A percentile compares a stretch with the other conserved stretches of the same genome.
These are phyloP conservation scores for Tangara arthus DNA, from an alignment of 2,797 vertebrate genomes.

Conservation along the genomic window DNA sequence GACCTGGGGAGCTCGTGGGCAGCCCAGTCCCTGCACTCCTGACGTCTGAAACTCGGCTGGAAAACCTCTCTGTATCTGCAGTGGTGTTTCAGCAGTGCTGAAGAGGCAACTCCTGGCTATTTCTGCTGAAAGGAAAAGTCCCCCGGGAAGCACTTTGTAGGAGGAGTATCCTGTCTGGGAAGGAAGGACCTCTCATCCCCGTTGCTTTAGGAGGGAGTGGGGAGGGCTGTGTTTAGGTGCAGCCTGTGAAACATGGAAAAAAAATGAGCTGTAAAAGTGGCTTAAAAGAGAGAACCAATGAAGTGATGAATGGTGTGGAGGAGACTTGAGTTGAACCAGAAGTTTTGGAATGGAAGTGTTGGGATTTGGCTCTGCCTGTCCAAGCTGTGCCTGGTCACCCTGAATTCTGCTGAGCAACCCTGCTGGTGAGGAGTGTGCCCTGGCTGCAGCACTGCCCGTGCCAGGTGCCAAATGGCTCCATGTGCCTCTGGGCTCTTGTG, in stretches of 20 bases:
- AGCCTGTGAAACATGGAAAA: neutral
- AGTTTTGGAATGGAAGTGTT: neutral
- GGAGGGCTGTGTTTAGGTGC: neutral
- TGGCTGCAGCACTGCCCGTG: neutral
- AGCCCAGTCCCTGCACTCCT: neutral
- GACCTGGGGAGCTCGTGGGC: neutral
- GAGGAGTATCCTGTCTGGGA: neutral
- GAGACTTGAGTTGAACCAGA: neutral
- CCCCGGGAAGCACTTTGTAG: neutral
- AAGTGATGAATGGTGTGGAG: neutral
- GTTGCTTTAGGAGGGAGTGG: neutral
- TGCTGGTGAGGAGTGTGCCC: neutral
- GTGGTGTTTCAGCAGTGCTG: neutral
- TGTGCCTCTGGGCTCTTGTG: neutral
- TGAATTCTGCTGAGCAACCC: constrained; percentile 32
- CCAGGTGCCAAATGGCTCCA: neutral
- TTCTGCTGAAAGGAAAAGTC: constrained; percentile 24
- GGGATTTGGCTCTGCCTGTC: neutral
- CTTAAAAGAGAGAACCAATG: neutral
- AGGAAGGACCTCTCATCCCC: neutral
- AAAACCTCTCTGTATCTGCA: neutral
- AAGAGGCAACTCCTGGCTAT: neutral
- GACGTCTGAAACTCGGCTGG: neutral
- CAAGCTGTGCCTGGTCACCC: neutral
- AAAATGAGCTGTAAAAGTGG: neutral